A percentile compares a stretch with the other conserved stretches of the same genome.
phyloP scores from a whole-genome alignment of 2,888 invertebrate genomes.

The Theodoxus fluviatilis region DNA sequence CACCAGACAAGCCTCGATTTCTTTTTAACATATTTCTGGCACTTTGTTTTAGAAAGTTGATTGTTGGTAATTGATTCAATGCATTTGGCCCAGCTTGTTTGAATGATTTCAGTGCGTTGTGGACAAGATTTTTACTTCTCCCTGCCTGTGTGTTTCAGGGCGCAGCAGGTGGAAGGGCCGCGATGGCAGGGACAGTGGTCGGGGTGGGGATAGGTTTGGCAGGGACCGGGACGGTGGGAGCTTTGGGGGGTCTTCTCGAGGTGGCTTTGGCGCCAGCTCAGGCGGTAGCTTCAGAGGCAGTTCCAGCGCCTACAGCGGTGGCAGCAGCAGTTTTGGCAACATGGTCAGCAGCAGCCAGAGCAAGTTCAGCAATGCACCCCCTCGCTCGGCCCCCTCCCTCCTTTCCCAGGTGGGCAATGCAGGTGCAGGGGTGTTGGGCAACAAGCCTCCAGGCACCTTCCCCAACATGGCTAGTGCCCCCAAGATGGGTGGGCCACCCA shows the following conservation, averaged over 20 bases:
- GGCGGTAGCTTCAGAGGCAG: constrained; percentile 32
- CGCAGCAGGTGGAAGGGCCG: constrained; percentile 36
- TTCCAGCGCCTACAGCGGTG: constrained; percentile 24
- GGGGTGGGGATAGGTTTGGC: constrained; percentile 25
- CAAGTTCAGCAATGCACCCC: constrained; percentile 17
- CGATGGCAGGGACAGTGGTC: constrained; percentile 30
- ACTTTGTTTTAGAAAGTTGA: too few relatives aligned
- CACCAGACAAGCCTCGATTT: too few relatives aligned
- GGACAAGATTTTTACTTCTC: too few relatives aligned
- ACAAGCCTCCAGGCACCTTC: constrained; percentile 3
- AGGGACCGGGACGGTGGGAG: constrained; percentile 20
- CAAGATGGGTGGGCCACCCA: constrained; percentile 21
- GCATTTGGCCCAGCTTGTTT: too few relatives aligned
- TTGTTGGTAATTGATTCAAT: too few relatives aligned
- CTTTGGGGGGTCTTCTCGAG: constrained; percentile 25
- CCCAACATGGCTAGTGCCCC: constrained; percentile 6
- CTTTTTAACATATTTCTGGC: too few relatives aligned
- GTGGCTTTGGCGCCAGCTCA: background rate
- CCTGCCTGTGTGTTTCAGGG: constrained; percentile 36
- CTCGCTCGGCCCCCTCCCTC: too few relatives aligned
- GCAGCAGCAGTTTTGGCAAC: constrained; percentile 24
- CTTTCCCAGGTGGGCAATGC: too few relatives aligned
- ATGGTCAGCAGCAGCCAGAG: constrained; percentile 20
- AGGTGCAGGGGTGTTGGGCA: too few relatives aligned
- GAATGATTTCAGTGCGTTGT: too few relatives aligned